A percentile compares a stretch with the other conserved stretches of the same genome.
phyloP scores from a whole-genome alignment of 2,888 invertebrate genomes.

The Cremastinae sp. region DNA sequence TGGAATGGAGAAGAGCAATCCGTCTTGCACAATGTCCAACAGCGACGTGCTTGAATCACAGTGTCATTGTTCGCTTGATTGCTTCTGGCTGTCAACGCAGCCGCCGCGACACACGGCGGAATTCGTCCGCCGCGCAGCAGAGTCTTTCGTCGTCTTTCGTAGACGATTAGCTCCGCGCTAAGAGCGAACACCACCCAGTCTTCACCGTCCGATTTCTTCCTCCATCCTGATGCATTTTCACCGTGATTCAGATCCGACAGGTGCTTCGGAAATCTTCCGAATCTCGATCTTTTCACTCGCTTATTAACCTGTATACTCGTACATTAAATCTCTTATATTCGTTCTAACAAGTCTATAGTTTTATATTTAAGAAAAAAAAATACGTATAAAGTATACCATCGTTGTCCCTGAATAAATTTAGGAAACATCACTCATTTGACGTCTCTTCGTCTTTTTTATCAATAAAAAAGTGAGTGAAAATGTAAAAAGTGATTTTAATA shows the following conservation, averaged over 20 bases:
- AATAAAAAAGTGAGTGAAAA: too few relatives aligned
- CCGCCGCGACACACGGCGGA: constrained; percentile 36
- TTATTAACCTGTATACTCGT: too few relatives aligned
- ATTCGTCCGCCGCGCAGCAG: neutral
- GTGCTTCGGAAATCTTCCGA: neutral
- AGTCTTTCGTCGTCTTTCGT: constrained; percentile 31
- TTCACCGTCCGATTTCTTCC: constrained; percentile 14
- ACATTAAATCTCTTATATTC: too few relatives aligned
- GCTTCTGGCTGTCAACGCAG: constrained; percentile 62
- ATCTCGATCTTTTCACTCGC: too few relatives aligned
- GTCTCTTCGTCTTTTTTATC: too few relatives aligned
- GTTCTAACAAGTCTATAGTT: too few relatives aligned
- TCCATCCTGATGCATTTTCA: neutral
- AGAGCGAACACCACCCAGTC: constrained; percentile 42
- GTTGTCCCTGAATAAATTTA: too few relatives aligned
- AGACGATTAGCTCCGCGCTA: constrained; percentile 68
- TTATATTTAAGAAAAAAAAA: too few relatives aligned
- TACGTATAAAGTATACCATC: too few relatives aligned
- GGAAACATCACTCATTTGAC: too few relatives aligned
- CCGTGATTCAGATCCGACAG: constrained; percentile 1
- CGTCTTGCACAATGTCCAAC: constrained; percentile 67
- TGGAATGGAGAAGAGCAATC: constrained; percentile 62
- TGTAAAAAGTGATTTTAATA: too few relatives aligned
- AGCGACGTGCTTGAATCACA: constrained; percentile 64
- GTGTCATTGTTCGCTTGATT: constrained; percentile 75